Base-by-base conservation (phyloP, 2,797 vertebrate species). In the Eidolon dupreanum region DNA sequence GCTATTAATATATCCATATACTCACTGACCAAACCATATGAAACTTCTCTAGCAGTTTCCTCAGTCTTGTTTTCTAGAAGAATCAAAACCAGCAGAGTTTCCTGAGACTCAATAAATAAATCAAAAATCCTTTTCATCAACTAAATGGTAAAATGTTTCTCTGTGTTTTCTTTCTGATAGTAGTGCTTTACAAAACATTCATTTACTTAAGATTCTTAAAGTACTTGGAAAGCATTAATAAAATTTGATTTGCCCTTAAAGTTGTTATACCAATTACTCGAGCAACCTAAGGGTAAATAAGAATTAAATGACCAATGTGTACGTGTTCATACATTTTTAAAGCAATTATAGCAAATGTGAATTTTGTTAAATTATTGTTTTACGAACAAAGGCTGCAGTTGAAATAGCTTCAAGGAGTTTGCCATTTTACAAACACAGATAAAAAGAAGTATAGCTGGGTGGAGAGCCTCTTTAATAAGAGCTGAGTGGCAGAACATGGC, bases 241-340 rank as follows among this genome's bases (percentile, higher is more conserved):
- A 88, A 68, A 85, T 97, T 98, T 98, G 95, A 95, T 97, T 94
- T 97, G 61, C 78, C 94, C 88, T 97, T 94, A 84, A 96, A 68
- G 43, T 97, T 97, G 96, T 86, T 97, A 92, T 78, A 71, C 81
- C 95, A 97, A 97, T 98, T 98, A 97, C 74, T 97, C 77, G 79
- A 94, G 95, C 84, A 89, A 96, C 87, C 97, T 98, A 68, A 73
- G 97, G 83, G 94, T 97, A 92, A 93, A 75, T 94, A 97, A 85
- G 75, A 90, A 97, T 95, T 96, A 87, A 95, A 91, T 75, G 92
- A 89, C 93, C 87, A 95, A 43, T 6, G 96, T 93, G 70, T 94
- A 28, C 95, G 96, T 94, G 65, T 88, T 89, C 11, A 26, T 61
- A 77, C 73, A 85, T 96, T 97, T 97, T 92, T 61, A 73, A 70